Conservation (phyloP, 2,113 vertebrate species). For the Pachyramphus minor region DNA sequence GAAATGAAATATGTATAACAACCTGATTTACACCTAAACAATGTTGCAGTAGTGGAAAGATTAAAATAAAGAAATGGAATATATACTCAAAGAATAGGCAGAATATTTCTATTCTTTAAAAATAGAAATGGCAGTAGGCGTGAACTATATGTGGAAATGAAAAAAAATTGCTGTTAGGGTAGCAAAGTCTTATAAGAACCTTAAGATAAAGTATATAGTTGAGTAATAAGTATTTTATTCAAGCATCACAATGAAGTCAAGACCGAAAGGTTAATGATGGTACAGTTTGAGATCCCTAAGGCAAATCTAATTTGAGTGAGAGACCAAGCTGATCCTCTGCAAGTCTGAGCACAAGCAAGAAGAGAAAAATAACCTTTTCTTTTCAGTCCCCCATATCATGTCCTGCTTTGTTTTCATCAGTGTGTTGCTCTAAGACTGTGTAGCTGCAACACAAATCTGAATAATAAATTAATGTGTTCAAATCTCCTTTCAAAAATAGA, state of each 20-base stretch:
- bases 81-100: neutral
- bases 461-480: neutral
- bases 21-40: neutral
- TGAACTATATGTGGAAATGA: neutral
- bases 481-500: neutral
- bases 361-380: neutral
- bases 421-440: neutral
- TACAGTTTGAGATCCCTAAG: neutral
- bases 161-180: neutral
- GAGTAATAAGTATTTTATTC: neutral
- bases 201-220: neutral
- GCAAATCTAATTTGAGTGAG: neutral
- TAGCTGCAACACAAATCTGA: neutral
- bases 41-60: neutral
- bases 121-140: neutral
- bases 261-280: neutral
- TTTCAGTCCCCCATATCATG: accelerated
- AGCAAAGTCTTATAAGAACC: neutral
- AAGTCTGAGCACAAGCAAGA: neutral
- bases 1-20: neutral
- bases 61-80: neutral
- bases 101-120: neutral
- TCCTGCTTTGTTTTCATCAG: neutral
- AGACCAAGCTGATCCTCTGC: neutral
- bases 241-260: neutral